phyloP scores from a whole-genome alignment of 2,113 vertebrate species.

The Ellobius talpinus region DNA sequence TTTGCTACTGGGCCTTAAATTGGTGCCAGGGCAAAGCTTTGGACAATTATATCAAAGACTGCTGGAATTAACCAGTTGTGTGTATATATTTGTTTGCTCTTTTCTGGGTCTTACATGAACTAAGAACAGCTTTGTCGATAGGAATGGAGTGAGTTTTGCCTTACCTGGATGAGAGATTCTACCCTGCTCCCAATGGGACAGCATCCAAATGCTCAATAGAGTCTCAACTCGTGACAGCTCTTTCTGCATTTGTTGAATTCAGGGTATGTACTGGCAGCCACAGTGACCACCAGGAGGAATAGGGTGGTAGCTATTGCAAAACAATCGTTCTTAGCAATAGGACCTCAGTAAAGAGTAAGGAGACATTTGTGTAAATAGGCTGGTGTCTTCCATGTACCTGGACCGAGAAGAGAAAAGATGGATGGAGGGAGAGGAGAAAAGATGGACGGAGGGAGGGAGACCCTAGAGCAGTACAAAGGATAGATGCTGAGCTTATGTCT shows the following conservation, averaged over 20 bases:
- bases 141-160: background rate
- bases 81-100: conserved; percentile 65
- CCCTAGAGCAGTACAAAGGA: background rate
- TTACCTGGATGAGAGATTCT: conserved; percentile 47
- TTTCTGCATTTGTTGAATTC: conserved; percentile 2
- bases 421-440: background rate
- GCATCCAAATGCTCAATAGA: background rate
- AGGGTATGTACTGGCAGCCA: background rate
- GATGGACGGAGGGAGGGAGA: too few species aligned
- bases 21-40: conserved; percentile 84
- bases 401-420: background rate
- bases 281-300: background rate
- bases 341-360: background rate
- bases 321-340: background rate
- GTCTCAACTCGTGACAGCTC: background rate
- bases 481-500: background rate
- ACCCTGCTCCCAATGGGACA: background rate
- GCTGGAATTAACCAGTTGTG: conserved; percentile 83
- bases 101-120: conserved; percentile 33
- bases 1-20: conserved; percentile 85
- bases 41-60: conserved; percentile 82
- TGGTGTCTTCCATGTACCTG: background rate
- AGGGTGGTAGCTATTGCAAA: background rate
- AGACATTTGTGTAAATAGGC: background rate
- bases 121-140: background rate